phyloP scores from a whole-genome alignment of 2,797 vertebrate species.

The Macroramphosus scolopax region DNA sequence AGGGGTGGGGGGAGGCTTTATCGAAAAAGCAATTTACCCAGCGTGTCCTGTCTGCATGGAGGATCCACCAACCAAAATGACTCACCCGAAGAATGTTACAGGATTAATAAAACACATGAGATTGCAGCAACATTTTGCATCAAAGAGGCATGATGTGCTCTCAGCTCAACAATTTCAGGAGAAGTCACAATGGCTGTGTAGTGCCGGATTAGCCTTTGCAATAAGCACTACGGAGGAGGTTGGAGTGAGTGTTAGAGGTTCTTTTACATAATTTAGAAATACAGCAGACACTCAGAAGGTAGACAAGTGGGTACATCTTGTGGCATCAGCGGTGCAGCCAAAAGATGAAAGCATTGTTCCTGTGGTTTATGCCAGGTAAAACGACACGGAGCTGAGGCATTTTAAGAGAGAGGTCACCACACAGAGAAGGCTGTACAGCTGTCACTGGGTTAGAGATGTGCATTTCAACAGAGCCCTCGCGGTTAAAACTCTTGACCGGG shows the following conservation, averaged over 20 bases:
- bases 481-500: slow-evolving; percentile 32
- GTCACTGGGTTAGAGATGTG: slow-evolving; percentile 36
- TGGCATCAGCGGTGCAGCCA: not conserved
- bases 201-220: slow-evolving; percentile 44
- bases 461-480: slow-evolving; percentile 36
- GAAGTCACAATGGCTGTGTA: slow-evolving; percentile 34
- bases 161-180: slow-evolving; percentile 11
- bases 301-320: slow-evolving; percentile 1
- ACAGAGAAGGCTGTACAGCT: slow-evolving; percentile 42
- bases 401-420: slow-evolving; percentile 18
- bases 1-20: slow-evolving; percentile 24
- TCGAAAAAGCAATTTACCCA: slow-evolving; percentile 66
- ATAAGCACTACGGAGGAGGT: slow-evolving; percentile 30
- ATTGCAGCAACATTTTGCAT: slow-evolving; percentile 35
- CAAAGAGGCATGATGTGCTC: slow-evolving; percentile 26
- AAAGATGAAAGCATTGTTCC: slow-evolving; percentile 17
- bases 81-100: slow-evolving; percentile 45
- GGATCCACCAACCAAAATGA: slow-evolving; percentile 30
- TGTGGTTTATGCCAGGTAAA: slow-evolving; percentile 11
- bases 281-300: slow-evolving; percentile 8
- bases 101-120: slow-evolving; percentile 47
- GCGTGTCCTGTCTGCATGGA: slow-evolving; percentile 28
- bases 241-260: slow-evolving; percentile 26
- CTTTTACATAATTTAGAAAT: slow-evolving; percentile 33
- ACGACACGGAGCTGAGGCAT: slow-evolving; percentile 9